Percentiles rank a stretch among this genome's conserved stretches.
These are phyloP conservation scores for Sakesphorus luctuosus DNA, from an alignment of 2,113 vertebrate species.

Conservation along the genomic window DNA sequence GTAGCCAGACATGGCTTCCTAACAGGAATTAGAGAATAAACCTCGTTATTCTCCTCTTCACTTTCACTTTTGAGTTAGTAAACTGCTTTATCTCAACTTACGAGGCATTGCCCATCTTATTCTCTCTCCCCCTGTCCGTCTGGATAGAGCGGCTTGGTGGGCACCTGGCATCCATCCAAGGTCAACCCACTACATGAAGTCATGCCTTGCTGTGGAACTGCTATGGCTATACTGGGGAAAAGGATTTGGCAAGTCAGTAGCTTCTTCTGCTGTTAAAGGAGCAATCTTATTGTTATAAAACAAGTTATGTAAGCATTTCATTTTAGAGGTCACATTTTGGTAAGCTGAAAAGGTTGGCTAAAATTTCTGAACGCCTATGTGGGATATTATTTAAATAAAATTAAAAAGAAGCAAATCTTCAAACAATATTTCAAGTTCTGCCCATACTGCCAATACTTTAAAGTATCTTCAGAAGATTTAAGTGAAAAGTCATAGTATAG, in stretches of 20 bases:
- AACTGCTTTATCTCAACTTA: neutral
- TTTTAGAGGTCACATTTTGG: slow-evolving; percentile 33
- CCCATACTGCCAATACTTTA: neutral
- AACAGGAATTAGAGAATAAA: neutral
- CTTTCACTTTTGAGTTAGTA: neutral
- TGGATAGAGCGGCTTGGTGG: neutral
- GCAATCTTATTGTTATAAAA: slow-evolving; percentile 41
- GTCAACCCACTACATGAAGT: neutral
- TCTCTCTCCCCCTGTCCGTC: neutral
- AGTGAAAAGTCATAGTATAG: neutral
- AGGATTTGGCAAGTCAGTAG: neutral
- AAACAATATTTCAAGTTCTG: neutral
- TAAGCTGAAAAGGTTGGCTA: neutral
- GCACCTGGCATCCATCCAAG: neutral
- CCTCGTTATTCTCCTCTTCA: neutral
- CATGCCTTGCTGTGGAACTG: neutral
- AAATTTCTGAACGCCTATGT: neutral
- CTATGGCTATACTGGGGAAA: neutral
- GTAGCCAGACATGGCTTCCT: neutral
- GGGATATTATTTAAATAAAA: neutral
- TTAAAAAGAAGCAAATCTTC: neutral
- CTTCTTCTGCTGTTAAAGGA: slow-evolving; percentile 2
- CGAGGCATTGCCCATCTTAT: neutral
- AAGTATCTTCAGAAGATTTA: slow-evolving; percentile 1
- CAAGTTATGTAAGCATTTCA: slow-evolving; percentile 28